Conservation (phyloP, 2,888 invertebrate genomes). For the Thymelicus lineola region DNA sequence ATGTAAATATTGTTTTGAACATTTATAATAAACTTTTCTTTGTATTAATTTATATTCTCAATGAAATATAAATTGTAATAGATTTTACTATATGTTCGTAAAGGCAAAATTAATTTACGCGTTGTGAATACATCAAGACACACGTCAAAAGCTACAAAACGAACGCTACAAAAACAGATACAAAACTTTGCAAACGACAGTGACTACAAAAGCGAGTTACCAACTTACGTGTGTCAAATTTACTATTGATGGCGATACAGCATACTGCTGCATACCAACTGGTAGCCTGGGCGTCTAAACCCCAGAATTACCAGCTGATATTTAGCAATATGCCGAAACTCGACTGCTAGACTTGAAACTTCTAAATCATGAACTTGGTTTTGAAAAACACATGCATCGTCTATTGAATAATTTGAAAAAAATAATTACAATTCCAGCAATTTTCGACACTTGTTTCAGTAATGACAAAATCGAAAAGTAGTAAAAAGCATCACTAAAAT, state of each 20-base stretch:
- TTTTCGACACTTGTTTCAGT: slow-evolving; percentile 6
- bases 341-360: slow-evolving; percentile 25
- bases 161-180: slow-evolving; percentile 14
- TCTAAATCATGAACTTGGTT: slow-evolving; percentile 8
- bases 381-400: slow-evolving; percentile 18
- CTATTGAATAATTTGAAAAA: background rate
- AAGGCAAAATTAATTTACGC: background rate
- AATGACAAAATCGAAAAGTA: background rate
- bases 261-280: slow-evolving; percentile 90
- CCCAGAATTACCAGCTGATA: slow-evolving; percentile 99
- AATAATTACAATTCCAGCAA: background rate
- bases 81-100: background rate
- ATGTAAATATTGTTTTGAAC: background rate
- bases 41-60: background rate
- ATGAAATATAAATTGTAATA: background rate
- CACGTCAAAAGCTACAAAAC: slow-evolving; percentile 50
- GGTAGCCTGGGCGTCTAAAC: slow-evolving; percentile 91
- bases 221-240: slow-evolving; percentile 68
- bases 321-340: slow-evolving; percentile 85
- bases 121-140: slow-evolving; percentile 48
- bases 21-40: background rate
- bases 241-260: slow-evolving; percentile 51
- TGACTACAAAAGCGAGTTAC: slow-evolving; percentile 46
- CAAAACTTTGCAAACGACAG: slow-evolving; percentile 36
- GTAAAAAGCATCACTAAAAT: no score